phyloP scores from a whole-genome alignment of 1,140 invertebrate species.

The Idris sp. region DNA sequence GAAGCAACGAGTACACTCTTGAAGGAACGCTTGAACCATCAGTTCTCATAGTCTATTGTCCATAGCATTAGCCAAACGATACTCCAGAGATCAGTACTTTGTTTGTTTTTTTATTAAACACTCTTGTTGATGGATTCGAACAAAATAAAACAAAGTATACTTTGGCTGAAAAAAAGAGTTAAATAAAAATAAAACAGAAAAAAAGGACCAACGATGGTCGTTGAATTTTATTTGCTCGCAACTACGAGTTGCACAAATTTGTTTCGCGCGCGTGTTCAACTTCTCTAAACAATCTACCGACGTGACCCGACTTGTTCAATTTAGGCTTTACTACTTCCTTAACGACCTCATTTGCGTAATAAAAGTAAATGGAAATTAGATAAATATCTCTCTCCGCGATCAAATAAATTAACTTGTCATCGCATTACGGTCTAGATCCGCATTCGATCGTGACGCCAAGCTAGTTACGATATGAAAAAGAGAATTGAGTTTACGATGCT shows the following conservation, averaged over 20 bases:
- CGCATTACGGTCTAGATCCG: slow-evolving; percentile 4
- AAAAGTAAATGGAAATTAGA: slow-evolving; percentile 22
- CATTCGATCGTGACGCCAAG: slow-evolving; percentile 9
- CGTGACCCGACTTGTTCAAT: neutral
- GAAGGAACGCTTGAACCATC: slow-evolving; percentile 33
- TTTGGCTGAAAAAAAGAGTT: too few species aligned
- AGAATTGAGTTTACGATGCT: slow-evolving; percentile 32
- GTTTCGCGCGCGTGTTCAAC: slow-evolving; percentile 1
- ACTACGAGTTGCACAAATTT: slow-evolving; percentile 5
- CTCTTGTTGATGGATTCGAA: slow-evolving; percentile 11
- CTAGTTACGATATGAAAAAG: slow-evolving; percentile 40
- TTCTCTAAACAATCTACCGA: neutral
- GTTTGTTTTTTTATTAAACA: slow-evolving; percentile 35
- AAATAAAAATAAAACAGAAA: neutral
- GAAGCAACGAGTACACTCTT: slow-evolving; percentile 36
- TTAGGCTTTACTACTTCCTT: neutral
- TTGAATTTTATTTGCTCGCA: slow-evolving; percentile 9
- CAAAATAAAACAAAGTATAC: too few species aligned
- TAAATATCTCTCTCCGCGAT: slow-evolving; percentile 14
- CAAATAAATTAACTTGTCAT: slow-evolving; percentile 29
- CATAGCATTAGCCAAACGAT: slow-evolving; percentile 28
- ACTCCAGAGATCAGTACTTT: slow-evolving; percentile 29
- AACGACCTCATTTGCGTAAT: slow-evolving; percentile 11
- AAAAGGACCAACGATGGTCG: neutral
- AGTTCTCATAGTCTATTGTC: slow-evolving; percentile 27